phyloP scores from a whole-genome alignment of 2,888 invertebrate genomes.

The Polyommatus iphigenia region DNA sequence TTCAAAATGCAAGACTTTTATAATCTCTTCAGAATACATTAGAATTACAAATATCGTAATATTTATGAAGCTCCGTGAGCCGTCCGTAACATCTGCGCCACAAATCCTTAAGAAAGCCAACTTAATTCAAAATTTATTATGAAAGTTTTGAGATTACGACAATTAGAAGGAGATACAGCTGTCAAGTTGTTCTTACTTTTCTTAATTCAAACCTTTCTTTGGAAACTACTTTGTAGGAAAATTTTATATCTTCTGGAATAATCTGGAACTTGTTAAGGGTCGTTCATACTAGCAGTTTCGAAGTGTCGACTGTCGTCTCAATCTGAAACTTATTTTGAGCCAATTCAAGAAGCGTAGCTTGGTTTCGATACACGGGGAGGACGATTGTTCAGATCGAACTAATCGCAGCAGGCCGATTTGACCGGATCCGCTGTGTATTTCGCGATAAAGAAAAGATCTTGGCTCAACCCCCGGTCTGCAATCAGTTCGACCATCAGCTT shows the following conservation, averaged over 20 bases:
- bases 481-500: no score
- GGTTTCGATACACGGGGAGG: not conserved
- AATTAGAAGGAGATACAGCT: not conserved
- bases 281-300: not conserved
- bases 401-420: not conserved
- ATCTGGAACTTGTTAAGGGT: not conserved
- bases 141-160: conserved; percentile 5
- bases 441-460: no score
- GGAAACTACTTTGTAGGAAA: not conserved
- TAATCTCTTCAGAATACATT: conserved; percentile 11
- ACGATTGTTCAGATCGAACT: not conserved
- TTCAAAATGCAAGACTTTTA: conserved; percentile 10
- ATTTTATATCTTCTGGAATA: not conserved
- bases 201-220: not conserved
- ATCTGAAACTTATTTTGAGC: not conserved
- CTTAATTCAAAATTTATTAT: conserved; percentile 4
- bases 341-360: not conserved
- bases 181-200: not conserved
- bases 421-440: not conserved
- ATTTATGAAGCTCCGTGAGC: not conserved
- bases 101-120: conserved; percentile 7
- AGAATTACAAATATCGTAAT: conserved; percentile 4
- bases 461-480: no score
- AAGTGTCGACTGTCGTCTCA: no score
- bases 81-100: not conserved